Evolutionary conservation across 2,113 vertebrate species (phyloP).

Genomic region (Macquaria ambigua): DNA sequence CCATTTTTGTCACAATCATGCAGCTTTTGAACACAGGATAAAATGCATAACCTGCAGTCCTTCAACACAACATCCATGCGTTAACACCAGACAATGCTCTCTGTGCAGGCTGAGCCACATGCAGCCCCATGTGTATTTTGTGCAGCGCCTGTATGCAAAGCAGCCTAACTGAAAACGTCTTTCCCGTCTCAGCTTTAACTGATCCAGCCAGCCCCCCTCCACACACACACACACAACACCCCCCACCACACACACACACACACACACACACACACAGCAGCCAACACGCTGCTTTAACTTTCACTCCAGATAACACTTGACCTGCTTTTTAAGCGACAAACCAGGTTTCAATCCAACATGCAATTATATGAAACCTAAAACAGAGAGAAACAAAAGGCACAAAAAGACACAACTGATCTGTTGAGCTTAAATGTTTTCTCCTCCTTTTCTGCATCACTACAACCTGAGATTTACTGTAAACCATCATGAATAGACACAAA

Average conservation of each 20-base stretch:
- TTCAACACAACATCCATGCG: background rate
- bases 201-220: slow-evolving; percentile 2
- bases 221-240: background rate
- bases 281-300: slow-evolving; percentile 10
- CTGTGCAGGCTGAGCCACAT: slow-evolving; percentile 19
- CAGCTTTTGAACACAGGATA: background rate
- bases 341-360: background rate
- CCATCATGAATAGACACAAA: background rate
- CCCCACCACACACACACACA: too few relatives aligned
- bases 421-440: background rate
- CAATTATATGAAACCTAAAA: background rate
- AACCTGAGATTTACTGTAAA: background rate
- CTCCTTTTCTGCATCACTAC: background rate
- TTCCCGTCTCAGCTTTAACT: slow-evolving; percentile 19
- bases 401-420: background rate
- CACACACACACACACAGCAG: slow-evolving; percentile 25
- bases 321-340: slow-evolving; percentile 20
- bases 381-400: background rate
- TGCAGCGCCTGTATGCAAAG: slow-evolving; percentile 71
- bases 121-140: slow-evolving; percentile 10
- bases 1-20: background rate
- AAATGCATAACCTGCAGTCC: too few relatives aligned
- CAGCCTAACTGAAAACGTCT: slow-evolving; percentile 65
- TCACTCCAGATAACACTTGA: slow-evolving; percentile 29
- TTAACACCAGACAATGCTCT: background rate